Evolutionary conservation across 2,888 invertebrate species (phyloP).

Genomic region (Mesochorus sp.): DNA sequence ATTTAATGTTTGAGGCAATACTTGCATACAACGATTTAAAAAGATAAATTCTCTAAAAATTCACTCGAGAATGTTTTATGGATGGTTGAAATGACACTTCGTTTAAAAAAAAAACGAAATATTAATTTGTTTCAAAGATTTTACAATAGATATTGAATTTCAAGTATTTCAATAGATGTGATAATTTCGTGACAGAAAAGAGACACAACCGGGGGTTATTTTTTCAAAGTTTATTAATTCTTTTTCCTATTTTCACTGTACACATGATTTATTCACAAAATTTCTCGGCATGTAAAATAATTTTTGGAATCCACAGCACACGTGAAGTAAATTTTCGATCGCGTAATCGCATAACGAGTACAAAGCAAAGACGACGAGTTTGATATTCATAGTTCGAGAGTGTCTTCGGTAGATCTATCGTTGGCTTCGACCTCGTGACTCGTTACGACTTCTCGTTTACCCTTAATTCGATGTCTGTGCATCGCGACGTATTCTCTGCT

Average conservation of each 20-base stretch:
- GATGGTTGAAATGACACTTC: too few species aligned
- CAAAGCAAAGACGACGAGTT: not conserved
- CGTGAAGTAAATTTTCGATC: conserved; percentile 11
- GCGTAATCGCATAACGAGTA: conserved; percentile 12
- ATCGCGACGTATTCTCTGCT: conserved; percentile 55
- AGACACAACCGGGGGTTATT: not conserved
- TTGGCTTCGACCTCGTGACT: conserved; percentile 54
- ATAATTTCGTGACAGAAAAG: conserved; percentile 38
- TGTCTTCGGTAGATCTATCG: conserved; percentile 21
- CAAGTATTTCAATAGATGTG: not conserved
- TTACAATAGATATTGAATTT: too few species aligned
- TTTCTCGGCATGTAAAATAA: conserved; percentile 34
- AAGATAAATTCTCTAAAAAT: not conserved
- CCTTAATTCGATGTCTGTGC: conserved; percentile 57
- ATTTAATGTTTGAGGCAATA: not conserved
- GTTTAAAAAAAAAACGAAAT: too few species aligned
- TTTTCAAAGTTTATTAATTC: not conserved
- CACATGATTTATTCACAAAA: not conserved
- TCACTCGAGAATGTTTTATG: too few species aligned
- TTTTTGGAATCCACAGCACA: conserved; percentile 47
- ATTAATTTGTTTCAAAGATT: too few species aligned
- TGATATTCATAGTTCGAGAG: not conserved
- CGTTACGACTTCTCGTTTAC: conserved; percentile 60
- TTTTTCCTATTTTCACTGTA: not conserved
- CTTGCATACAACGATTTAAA: not conserved